Evolutionary conservation across 2,797 vertebrate species (phyloP), one percentile per base, ranked within the genome.

Genomic region (Labroides dimidiatus): DNA sequence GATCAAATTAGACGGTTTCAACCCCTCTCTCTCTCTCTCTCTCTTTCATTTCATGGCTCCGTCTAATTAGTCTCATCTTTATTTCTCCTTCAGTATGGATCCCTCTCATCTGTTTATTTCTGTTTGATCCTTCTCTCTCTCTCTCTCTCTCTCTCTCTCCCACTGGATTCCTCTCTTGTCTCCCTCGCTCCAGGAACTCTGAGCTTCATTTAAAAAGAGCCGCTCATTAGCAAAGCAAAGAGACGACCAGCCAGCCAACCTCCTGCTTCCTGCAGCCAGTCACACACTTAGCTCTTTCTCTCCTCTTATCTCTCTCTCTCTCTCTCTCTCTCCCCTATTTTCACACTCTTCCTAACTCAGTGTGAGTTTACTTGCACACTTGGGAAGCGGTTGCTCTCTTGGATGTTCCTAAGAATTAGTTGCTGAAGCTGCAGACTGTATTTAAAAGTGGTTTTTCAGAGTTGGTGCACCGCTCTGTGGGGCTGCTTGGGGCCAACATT

Each of bases 191-290:
- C 72, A 52, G 66, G 68, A 69, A 2, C 57, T 64, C 58, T 47
- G 44, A 53, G 19, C 30, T 33, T 33, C 30, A 33, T 13, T 64
- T 53, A 62, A 61, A 77, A 74, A 30, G 69, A 74, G 55, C 54
- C 17, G 20, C 59, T 79, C 67, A 63, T 79, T 84, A 71, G 62
- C 41, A 69, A 74, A 77, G 48, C 69, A 74, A 77, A 77, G 64
- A 39, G 49, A 9, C 19, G 13, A 50, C 12, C 16, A 59, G 53
- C 55, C 52, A 51, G 59, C 48, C 49, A 63, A 44, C 63, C 53
- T 66, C 67, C 70, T 20, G 47, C 55, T 48, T 72, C 30, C 70
- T 65, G 61, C 61, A 76, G 64, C 61, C 76, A 44, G 2, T 10
- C 23, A 3, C 0, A 23, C 64, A 20, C n/a, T 30, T 6, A 4